Base-by-base conservation (phyloP, 2,113 vertebrate species). In the Ptilonorhynchus violaceus region DNA sequence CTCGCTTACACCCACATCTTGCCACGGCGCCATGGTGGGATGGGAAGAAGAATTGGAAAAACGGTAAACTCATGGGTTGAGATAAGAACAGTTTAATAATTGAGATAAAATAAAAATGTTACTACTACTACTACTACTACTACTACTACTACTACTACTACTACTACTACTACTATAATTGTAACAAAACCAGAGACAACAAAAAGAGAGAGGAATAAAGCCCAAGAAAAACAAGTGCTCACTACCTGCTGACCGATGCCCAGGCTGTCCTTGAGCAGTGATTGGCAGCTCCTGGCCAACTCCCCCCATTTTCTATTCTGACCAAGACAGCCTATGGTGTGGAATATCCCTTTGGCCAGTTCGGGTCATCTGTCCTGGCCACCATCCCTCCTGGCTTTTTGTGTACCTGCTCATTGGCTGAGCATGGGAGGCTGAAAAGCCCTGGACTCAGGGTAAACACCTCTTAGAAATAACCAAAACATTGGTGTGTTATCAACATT, bases 1-100 rank as follows among this genome's bases (percentile, higher is more conserved):
- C n/a, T 69, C 0, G 0, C 15, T 35, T 70, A 55, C 12, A 28
- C 22, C 19, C 41, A 63, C 31, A 11, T 63, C 55, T 14, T 9
- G 5, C 14, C 31, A 27, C 25, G 5, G 1, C 3, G 9, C 9
- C 13, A 2, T 5, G 10, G 18, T 28, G 41, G 41, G 41, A 63
- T 16, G 25, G 35, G 53, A 70, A 63, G 13, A 66, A 52, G 41
- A 49, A 28, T 3, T 49, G 35, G 49, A 49, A 25, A 33, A 68
- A 63, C 37, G 3, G 8, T 15, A 41, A 62, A 62, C 17, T 7
- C 21, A 13, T 62, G 35, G 18, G 7, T 14, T 20, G 22, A 69
- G 27, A 37, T 37, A 49, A 70, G 18, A 47, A 28, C 42, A 37
- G 12, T 28, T 63, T 37, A 55, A 77, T 23, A 13, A 8, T 2